Conservation (phyloP, 1,140 invertebrate genomes). For the Asobara japonica region DNA sequence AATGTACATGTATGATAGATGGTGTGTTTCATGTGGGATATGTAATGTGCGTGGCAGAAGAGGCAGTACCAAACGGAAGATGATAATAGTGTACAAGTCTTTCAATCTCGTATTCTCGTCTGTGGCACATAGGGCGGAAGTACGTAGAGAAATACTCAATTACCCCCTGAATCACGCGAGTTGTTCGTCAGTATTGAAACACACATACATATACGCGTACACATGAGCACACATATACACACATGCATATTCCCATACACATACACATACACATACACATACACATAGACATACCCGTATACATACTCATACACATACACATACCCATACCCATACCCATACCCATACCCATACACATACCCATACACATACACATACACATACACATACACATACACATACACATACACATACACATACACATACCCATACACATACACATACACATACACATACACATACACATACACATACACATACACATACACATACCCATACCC, state of each 20-base stretch:
- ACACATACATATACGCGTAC: not conserved
- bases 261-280: not conserved
- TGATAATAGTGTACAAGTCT: constrained; percentile 26
- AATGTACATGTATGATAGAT: not conserved
- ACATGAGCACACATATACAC: not conserved
- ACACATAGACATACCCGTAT: too few species aligned
- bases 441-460: too few species aligned
- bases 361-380: too few species aligned
- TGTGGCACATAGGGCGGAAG: constrained; percentile 21
- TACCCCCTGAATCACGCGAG: constrained; percentile 34
- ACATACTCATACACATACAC: too few species aligned
- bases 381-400: too few species aligned
- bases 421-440: too few species aligned
- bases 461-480: too few species aligned
- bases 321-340: too few species aligned
- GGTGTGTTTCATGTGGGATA: constrained; percentile 1
- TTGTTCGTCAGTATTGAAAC: not conserved
- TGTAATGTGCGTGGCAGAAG: constrained; percentile 6
- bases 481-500: too few species aligned
- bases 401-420: too few species aligned
- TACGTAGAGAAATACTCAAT: constrained; percentile 34
- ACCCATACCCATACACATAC: too few species aligned
- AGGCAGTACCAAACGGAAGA: constrained; percentile 22
- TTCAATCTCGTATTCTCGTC: constrained; percentile 25
- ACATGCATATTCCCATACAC: not conserved